These are phyloP conservation scores for Drosophila santomea DNA, from an alignment of 1,140 invertebrate genomes.

Conservation along the genomic window DNA sequence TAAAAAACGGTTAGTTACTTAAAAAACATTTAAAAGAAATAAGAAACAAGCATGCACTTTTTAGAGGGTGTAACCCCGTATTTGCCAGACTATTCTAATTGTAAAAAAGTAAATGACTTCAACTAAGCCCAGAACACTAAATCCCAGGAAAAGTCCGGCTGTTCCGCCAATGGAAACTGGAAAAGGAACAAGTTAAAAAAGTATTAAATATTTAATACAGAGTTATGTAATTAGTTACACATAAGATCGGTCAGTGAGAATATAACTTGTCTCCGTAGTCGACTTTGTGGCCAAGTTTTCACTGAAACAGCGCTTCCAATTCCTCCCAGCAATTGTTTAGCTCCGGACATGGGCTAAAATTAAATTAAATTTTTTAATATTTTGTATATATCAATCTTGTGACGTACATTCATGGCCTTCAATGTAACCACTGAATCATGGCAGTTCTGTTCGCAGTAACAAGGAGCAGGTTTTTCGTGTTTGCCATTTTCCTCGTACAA, in stretches of 20 bases:
- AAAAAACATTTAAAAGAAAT: no score
- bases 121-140: conserved; percentile 88
- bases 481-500: conserved; percentile 44
- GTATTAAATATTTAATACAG: not conserved
- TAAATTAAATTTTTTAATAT: no score
- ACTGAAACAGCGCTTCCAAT: conserved; percentile 61
- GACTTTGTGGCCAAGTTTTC: conserved; percentile 63
- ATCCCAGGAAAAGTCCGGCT: conserved; percentile 89
- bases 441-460: conserved; percentile 68
- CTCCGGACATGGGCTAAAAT: conserved; percentile 55
- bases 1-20: no score
- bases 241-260: conserved; percentile 81
- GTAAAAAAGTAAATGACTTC: conserved; percentile 89
- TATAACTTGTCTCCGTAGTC: conserved; percentile 73
- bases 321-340: conserved; percentile 59
- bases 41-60: not conserved
- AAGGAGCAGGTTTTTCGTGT: conserved; percentile 22
- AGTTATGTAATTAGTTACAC: conserved; percentile 37
- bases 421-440: conserved; percentile 59
- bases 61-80: conserved; percentile 68
- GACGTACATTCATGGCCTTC: conserved; percentile 42
- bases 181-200: not conserved
- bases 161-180: conserved; percentile 89
- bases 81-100: conserved; percentile 87
- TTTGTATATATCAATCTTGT: no score